Evolutionary conservation across 2,113 vertebrate species (phyloP), one percentile per base, ranked within the genome.

Genomic region (Pterophyllum scalare): DNA sequence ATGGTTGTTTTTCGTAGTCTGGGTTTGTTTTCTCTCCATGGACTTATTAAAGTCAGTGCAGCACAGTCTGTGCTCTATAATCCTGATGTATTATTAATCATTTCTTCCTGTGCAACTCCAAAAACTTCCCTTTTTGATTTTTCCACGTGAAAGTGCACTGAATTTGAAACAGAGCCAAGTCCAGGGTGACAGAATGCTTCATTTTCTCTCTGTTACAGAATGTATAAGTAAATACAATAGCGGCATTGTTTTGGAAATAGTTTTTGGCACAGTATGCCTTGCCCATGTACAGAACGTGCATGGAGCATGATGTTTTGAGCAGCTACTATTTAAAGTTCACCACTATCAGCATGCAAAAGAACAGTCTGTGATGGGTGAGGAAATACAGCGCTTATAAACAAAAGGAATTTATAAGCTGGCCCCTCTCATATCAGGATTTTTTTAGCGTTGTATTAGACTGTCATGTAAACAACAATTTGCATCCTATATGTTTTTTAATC

Each of bases 51-150:
- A 95, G 90, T 92, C 85, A 86, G 87, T 77, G 82, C 92, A 88
- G 90, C 92, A 90, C 91, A 92, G 87, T 82, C 93, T 91, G 88
- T 80, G 89, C 91, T 92, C 92, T 88, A 90, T 94, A 94, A 93
- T 94, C 89, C 92, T 93, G 88, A 95, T 96, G 90, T 94, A 95
- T 95, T 95, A 96, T 96, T 95, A 95, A 96, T 94, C 92, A 90
- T 79, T 80, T 90, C 88, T 94, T 91, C 79, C 88, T 56, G 77
- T 92, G 88, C 80, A 91, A 93, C 87, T 89, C 90, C 65, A 82
- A 86, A 93, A 92, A 89, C 35, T 67, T 90, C 65, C 78, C 56
- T 88, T 91, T 92, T 91, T 86, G 91, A 91, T 90, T 93, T 89
- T 81, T 91, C 52, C 59, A 84, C 14, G 38, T 75, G 76, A 93